Percentiles rank a stretch among this genome's conserved stretches.
Conservation (phyloP, 2,888 invertebrate species). For the Drosophila recens region DNA sequence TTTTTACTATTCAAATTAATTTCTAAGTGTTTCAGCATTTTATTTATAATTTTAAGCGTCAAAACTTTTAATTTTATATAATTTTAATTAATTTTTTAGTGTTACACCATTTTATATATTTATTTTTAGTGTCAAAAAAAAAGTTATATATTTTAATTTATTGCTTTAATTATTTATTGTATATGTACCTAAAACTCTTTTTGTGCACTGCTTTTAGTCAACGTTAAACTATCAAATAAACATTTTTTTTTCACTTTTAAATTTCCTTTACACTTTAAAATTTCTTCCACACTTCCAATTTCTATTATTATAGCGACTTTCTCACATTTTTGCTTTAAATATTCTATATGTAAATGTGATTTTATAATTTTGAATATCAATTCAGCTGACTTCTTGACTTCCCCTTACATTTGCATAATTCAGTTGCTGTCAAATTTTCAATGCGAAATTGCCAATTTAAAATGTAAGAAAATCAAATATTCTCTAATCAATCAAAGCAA, state of each 20-base stretch:
- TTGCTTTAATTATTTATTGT: too few relatives aligned
- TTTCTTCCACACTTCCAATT: background rate
- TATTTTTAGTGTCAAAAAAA: too few relatives aligned
- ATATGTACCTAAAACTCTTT: background rate
- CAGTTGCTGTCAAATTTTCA: background rate
- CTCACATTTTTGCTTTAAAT: background rate
- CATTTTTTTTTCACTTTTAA: background rate
- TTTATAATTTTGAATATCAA: slow-evolving; percentile 3
- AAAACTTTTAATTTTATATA: too few relatives aligned
- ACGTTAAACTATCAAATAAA: background rate
- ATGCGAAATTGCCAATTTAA: slow-evolving; percentile 8
- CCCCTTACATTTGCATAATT: slow-evolving; percentile 8
- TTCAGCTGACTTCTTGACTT: background rate
- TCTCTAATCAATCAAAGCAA: slow-evolving; percentile 17
- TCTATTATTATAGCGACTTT: background rate
- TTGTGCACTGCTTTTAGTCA: background rate
- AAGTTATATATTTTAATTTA: too few relatives aligned
- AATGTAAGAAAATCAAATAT: slow-evolving; percentile 16
- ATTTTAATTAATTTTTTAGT: too few relatives aligned
- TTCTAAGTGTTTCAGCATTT: too few relatives aligned
- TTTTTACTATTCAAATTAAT: background rate
- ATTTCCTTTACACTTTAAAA: background rate
- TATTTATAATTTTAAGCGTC: too few relatives aligned
- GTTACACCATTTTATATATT: too few relatives aligned
- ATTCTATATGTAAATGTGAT: slow-evolving; percentile 16